These are phyloP conservation scores for Morone chrysops DNA, from an alignment of 2,113 vertebrate species.

Conservation along the genomic window DNA sequence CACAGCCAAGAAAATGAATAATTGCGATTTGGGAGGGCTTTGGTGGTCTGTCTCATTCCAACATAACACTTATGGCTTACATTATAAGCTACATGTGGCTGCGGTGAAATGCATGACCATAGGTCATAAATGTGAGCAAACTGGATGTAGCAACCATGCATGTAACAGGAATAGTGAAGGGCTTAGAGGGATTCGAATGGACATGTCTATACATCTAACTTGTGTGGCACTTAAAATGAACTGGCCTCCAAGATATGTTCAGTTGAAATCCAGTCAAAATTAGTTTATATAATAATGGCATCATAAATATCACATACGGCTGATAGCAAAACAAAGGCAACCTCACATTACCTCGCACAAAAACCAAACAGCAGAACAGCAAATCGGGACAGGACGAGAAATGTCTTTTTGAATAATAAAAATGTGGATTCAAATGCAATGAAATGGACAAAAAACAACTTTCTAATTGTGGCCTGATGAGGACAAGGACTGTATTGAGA, in stretches of 20 bases:
- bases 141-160: slow-evolving; percentile 14
- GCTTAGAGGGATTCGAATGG: slow-evolving; percentile 22
- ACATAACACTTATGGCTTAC: slow-evolving; percentile 66
- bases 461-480: background rate
- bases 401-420: background rate
- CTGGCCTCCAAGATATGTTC: background rate
- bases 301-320: background rate
- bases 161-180: slow-evolving; percentile 33
- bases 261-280: background rate
- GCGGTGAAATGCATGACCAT: slow-evolving; percentile 36
- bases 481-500: slow-evolving; percentile 31
- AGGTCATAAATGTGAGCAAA: slow-evolving; percentile 41
- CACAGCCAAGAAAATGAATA: slow-evolving; percentile 60
- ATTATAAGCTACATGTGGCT: slow-evolving; percentile 66
- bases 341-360: background rate
- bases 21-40: slow-evolving; percentile 61
- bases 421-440: background rate
- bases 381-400: no score
- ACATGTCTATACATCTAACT: slow-evolving; percentile 8
- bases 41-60: slow-evolving; percentile 64
- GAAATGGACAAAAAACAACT: slow-evolving; percentile 35
- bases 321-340: slow-evolving; percentile 6
- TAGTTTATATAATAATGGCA: background rate
- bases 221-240: background rate
- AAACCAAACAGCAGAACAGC: background rate